Evolutionary conservation across 2,888 invertebrate species (phyloP).

Genomic region (Drosophila rubida): DNA sequence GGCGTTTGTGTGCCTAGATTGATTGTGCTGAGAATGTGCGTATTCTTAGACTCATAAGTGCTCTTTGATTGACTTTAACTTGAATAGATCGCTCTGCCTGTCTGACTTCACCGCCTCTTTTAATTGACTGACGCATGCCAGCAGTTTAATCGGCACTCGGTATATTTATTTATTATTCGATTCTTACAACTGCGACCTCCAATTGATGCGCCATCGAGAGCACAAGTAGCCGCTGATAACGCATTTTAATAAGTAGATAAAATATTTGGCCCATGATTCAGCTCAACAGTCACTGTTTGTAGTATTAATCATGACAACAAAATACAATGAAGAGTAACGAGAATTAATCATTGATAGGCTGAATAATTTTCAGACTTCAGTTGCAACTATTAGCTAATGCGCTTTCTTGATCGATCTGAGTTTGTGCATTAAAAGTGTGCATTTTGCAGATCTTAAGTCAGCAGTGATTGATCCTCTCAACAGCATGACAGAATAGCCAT

Average conservation of each 20-base stretch:
- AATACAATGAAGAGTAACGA: neutral
- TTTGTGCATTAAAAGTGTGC: too few relatives aligned
- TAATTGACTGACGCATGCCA: constrained; percentile 8
- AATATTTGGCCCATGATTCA: constrained; percentile 21
- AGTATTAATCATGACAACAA: neutral
- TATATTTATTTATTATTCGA: neutral
- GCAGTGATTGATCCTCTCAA: neutral
- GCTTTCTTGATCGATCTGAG: too few relatives aligned
- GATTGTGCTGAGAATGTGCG: neutral
- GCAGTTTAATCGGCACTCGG: constrained; percentile 6
- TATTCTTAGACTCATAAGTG: constrained; percentile 16
- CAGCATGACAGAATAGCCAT: neutral
- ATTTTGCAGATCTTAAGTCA: too few relatives aligned
- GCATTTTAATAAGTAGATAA: constrained; percentile 21
- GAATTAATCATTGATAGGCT: too few relatives aligned
- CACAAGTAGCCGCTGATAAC: constrained; percentile 15
- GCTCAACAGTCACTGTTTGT: neutral
- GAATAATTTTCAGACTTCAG: too few relatives aligned
- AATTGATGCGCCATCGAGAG: constrained; percentile 1
- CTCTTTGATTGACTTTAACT: constrained; percentile 12
- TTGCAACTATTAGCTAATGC: too few relatives aligned
- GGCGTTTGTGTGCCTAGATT: constrained; percentile 8
- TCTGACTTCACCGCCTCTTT: constrained; percentile 5
- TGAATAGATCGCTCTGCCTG: constrained; percentile 2
- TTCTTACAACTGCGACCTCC: neutral